Percentiles rank a stretch among this genome's conserved stretches.
Conservation (phyloP, 2,113 vertebrate genomes). For the Hepsetus odoe region DNA sequence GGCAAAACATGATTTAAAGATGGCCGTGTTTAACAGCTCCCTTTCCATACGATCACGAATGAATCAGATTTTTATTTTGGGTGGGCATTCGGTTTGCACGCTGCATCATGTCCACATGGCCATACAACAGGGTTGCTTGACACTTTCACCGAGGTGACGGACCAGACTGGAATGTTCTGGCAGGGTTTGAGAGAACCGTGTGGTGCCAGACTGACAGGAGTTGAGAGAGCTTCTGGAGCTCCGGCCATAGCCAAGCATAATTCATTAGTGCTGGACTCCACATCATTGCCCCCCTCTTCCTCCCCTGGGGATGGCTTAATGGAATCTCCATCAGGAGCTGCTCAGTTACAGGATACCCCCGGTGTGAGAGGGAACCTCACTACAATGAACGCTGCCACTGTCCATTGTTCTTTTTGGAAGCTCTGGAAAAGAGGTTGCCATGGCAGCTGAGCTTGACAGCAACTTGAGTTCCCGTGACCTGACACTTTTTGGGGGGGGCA, state of each 20-base stretch:
- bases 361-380: not conserved
- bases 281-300: not conserved
- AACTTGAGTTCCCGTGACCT: not conserved
- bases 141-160: not conserved
- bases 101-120: not conserved
- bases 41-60: no score
- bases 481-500: not conserved
- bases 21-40: no score
- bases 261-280: constrained; percentile 35
- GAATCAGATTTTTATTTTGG: no score
- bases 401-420: not conserved
- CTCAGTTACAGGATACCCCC: not conserved
- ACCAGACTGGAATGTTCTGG: constrained; percentile 45
- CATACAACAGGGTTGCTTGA: not conserved
- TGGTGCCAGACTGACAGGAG: constrained; percentile 32
- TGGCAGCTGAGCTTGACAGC: not conserved
- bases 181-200: constrained; percentile 9
- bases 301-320: constrained; percentile 25
- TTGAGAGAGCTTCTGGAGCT: constrained; percentile 17
- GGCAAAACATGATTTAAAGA: no score
- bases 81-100: not conserved
- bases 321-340: constrained; percentile 38
- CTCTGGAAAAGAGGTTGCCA: constrained; percentile 1
- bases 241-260: constrained; percentile 28
- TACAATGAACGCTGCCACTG: not conserved